These are phyloP conservation scores for Lasaia peninsularis DNA, from an alignment of 1,140 invertebrate species.

Conservation along the genomic window DNA sequence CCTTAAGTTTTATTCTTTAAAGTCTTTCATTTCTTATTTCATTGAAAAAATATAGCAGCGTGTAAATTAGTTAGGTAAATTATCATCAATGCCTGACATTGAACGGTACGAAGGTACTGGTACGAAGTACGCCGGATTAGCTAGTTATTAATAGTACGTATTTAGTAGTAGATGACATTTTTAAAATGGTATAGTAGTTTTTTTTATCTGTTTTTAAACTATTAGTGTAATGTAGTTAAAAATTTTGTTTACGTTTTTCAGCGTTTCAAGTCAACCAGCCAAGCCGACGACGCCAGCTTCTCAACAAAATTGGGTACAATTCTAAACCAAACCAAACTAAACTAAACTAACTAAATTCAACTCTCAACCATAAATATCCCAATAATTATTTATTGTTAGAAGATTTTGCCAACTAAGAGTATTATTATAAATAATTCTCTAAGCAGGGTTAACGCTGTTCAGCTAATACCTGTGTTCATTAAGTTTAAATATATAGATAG, in stretches of 20 bases:
- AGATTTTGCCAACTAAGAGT: conserved; percentile 1
- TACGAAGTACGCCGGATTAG: too few relatives aligned
- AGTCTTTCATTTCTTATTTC: too few relatives aligned
- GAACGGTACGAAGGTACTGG: too few relatives aligned
- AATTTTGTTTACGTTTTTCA: conserved; percentile 35
- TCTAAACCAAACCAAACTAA: conserved; percentile 33
- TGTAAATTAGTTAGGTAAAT: too few relatives aligned
- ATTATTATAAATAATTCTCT: conserved; percentile 8
- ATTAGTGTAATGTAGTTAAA: too few relatives aligned
- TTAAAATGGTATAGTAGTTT: too few relatives aligned
- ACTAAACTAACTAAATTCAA: not conserved
- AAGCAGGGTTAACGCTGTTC: conserved; percentile 1
- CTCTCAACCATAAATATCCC: not conserved
- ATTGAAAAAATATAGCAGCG: too few relatives aligned
- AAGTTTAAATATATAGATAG: not conserved
- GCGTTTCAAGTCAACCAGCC: conserved; percentile 39
- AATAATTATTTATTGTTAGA: not conserved
- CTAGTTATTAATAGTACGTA: too few relatives aligned
- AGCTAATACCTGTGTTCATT: conserved; percentile 1
- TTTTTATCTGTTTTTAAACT: too few relatives aligned
- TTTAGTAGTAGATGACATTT: too few relatives aligned
- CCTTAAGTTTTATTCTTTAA: too few relatives aligned
- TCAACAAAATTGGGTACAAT: conserved; percentile 71
- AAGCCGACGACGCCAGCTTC: conserved; percentile 57
- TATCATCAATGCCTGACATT: too few relatives aligned